Evolutionary conservation across 2,113 vertebrate species (phyloP).

Genomic region (Engraulis encrasicolus): DNA sequence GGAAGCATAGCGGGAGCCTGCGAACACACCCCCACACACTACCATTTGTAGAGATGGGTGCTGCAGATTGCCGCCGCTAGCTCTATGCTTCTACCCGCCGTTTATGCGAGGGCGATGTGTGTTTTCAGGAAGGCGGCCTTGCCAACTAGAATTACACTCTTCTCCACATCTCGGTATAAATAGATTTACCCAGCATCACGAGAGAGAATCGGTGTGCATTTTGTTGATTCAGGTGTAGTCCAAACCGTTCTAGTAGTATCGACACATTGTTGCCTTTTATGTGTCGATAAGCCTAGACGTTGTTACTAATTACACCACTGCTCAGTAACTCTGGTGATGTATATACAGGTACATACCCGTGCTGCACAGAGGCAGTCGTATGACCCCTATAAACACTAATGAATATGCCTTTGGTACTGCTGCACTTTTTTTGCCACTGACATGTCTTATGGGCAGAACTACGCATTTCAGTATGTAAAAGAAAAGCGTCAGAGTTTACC

Average conservation of each 20-base stretch:
- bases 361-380: not conserved
- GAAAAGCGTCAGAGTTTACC: too few relatives aligned
- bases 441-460: too few relatives aligned
- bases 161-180: not conserved
- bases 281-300: not conserved
- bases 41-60: not conserved
- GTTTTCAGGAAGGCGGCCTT: not conserved
- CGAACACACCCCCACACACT: constrained; percentile 10
- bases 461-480: too few relatives aligned
- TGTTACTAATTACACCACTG: not conserved
- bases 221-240: not conserved
- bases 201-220: not conserved
- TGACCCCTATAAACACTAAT: not conserved
- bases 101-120: not conserved
- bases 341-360: not conserved
- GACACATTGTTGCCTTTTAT: not conserved
- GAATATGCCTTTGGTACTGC: too few relatives aligned
- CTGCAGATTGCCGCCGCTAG: not conserved
- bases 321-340: not conserved
- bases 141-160: not conserved
- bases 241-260: not conserved
- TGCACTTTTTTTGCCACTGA: too few relatives aligned
- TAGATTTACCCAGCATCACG: not conserved
- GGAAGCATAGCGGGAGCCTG: not conserved
- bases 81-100: not conserved